Base-by-base conservation (phyloP, 53 echinoderm and acorn worm genomes). In the Patiria pectinifera region DNA sequence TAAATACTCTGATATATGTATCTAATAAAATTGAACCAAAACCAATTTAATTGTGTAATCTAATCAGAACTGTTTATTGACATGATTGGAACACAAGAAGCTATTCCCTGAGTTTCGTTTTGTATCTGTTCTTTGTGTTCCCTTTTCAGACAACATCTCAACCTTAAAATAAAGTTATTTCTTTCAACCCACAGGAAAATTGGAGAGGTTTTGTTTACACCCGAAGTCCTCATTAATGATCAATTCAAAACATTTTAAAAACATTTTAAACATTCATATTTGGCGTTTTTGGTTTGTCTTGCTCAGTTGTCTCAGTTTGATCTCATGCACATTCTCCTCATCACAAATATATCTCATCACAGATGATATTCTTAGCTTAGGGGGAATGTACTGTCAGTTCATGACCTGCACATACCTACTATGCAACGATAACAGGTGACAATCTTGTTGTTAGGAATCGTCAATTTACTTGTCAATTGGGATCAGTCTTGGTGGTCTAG, bases 381-480 rank as follows among this genome's bases (percentile, higher is more conserved):
- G 71, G 71, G 69, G 53, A 35, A 4, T 76, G 74, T n/a, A 88
- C 88, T 77, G 49, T 78, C 88, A 45, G 88, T 22, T 62, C 59
- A 15, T 62, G 88, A 88, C 88, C 88, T 76, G 14, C 12, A 19
- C 66, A 71, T 88, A 58, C 83, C 19, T 83, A 11, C 59, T 16
- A 43, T 46, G 26, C 47, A 22, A n/a, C 44, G 90, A 90, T 90
- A 90, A 80, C 90, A 80, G 90, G 69, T 81, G 81, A 90, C 90
- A 80, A 80, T 80, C 66, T 81, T 80, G 90, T 90, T 11, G 81
- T 45, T 66, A 4, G 22, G 58, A 47, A 45, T 79, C 80, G 16
- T 45, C 80, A 79, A 47, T 79, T 47, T 86, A 62, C 43, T 24
- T 86, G 75, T 86, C 75, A 86, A 72, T 75, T 86, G 71, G 25